phyloP scores from a whole-genome alignment of 1,140 invertebrate species.

The Penaeus japonicus region DNA sequence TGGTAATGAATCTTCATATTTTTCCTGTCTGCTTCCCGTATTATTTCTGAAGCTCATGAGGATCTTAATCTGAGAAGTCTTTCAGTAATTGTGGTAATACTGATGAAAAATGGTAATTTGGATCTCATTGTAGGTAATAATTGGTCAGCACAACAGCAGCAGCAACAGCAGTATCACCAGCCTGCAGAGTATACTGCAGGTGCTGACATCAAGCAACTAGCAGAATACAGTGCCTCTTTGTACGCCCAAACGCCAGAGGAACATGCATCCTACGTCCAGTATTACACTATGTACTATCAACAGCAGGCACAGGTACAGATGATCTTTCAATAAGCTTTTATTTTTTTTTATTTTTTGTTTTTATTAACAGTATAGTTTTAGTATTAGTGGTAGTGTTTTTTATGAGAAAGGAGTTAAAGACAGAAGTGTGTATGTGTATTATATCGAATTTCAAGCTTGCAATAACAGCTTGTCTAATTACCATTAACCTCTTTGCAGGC shows the following conservation, averaged over 20 bases:
- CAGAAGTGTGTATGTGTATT: background rate
- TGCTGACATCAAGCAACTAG: slow-evolving; percentile 72
- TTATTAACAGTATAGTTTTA: no score
- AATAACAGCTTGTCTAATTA: background rate
- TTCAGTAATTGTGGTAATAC: no score
- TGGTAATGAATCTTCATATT: background rate
- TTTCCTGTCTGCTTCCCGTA: no score
- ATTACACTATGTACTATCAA: slow-evolving; percentile 84
- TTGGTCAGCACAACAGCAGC: slow-evolving; percentile 37
- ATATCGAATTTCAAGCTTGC: background rate
- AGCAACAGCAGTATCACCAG: slow-evolving; percentile 55
- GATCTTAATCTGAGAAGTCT: no score
- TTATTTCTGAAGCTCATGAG: no score
- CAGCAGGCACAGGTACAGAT: slow-evolving; percentile 68
- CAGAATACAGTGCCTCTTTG: slow-evolving; percentile 79
- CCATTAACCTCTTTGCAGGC: slow-evolving; percentile 24
- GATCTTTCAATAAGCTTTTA: background rate
- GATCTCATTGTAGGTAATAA: slow-evolving; percentile 20
- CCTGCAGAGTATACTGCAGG: slow-evolving; percentile 55
- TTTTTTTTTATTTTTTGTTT: slow-evolving; percentile 62
- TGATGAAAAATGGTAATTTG: no score
- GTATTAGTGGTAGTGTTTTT: no score
- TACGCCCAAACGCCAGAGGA: slow-evolving; percentile 79
- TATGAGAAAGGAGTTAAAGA: no score
- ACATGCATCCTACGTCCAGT: slow-evolving; percentile 76